phyloP scores from a whole-genome alignment of 1,140 invertebrate genomes.

The Bombus picipes region DNA sequence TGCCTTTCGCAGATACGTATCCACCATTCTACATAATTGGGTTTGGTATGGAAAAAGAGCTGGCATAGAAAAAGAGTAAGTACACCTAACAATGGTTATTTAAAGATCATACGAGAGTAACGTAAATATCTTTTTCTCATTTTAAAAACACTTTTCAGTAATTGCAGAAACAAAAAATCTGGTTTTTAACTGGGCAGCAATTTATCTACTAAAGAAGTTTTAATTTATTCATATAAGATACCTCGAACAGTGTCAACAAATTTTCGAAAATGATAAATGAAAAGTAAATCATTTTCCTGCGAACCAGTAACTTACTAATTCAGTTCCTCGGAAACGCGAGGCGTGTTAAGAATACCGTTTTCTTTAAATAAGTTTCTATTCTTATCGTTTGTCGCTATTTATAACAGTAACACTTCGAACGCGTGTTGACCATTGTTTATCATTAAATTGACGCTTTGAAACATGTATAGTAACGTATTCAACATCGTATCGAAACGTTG shows the following conservation, averaged over 20 bases:
- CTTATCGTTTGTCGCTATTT: background rate
- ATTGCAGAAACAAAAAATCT: too few relatives aligned
- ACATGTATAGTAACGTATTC: background rate
- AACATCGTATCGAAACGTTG: background rate
- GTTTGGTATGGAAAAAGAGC: slow-evolving; percentile 89
- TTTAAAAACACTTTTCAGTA: background rate
- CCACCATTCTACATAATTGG: slow-evolving; percentile 85
- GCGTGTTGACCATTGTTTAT: background rate
- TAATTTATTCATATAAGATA: background rate
- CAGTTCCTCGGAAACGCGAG: background rate
- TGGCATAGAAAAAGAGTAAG: slow-evolving; percentile 83
- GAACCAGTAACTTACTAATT: background rate
- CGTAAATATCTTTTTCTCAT: background rate
- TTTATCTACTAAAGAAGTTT: too few relatives aligned
- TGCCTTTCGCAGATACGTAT: slow-evolving; percentile 90
- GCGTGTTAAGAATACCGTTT: background rate
- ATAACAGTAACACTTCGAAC: background rate
- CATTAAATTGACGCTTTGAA: background rate
- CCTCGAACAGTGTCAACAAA: fast-evolving
- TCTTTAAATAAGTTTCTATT: slow-evolving; percentile 20
- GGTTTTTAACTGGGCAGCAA: too few relatives aligned
- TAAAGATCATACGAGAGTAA: background rate
- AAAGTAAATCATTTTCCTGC: background rate
- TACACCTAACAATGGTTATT: slow-evolving; percentile 32
- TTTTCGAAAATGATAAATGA: too few relatives aligned